Base-by-base conservation (phyloP, 2,888 invertebrate genomes). In the Synergus itoensis region DNA sequence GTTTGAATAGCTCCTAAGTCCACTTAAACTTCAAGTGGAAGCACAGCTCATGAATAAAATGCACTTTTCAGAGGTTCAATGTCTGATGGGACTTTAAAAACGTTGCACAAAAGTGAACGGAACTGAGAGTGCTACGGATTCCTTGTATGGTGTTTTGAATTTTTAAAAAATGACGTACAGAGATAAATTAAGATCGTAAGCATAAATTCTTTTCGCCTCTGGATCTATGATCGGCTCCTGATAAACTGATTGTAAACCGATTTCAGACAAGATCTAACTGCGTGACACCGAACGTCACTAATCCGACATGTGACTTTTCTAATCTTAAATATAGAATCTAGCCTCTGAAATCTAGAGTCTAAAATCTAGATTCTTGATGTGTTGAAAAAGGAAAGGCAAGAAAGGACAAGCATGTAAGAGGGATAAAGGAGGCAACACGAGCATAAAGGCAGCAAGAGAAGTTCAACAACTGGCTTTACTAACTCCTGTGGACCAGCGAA, bases 381-480 rank as follows among this genome's bases (percentile, higher is more conserved):
- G 64, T 48, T 62, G 53, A 12, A 21, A 60, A 28, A 43, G 67
- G 28, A 40, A 11, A 16, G 41, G 41, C 64, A 75, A 81, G 76
- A 84, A 83, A 84, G 83, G 86, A 87, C 85, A 84, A 84, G 82
- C 87, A 84, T 86, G 86, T 85, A 86, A 88, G 85, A 86, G 84
- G 84, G 87, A 87, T 86, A 86, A 87, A 88, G 86, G 87, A 84
- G 79, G 65, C 77, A 73, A 76, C 73, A 62, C 18, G 21, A 76
- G 77, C 83, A 84, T 83, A 87, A 84, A 84, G 81, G 81, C 57
- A 84, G 28, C 28, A 28, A 81, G 83, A 80, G 84, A 85, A 89
- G 89, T 89, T 89, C 84, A 84, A 88, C 80, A 86, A 87, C 86
- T 89, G 85, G 85, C 85, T 83, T 85, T 85, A 83, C 82, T 77